phyloP scores from a whole-genome alignment of 2,797 vertebrate species.

The Paedocypris micromegethes region DNA sequence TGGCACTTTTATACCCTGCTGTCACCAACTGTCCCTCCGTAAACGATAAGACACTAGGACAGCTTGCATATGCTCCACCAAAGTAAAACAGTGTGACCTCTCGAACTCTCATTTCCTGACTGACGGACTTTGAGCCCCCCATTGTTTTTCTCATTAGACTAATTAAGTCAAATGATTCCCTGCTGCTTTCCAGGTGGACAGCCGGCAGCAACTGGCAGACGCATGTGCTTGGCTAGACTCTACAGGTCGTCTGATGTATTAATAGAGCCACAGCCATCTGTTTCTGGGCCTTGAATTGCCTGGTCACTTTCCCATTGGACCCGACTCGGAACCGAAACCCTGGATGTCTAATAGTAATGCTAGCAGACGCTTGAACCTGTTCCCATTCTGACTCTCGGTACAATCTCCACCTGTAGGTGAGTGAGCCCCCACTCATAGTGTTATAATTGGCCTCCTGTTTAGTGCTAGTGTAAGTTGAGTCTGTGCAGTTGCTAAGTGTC shows the following conservation, averaged over 20 bases:
- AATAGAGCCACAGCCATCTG: slow-evolving; percentile 44
- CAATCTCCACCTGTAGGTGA: slow-evolving; percentile 15
- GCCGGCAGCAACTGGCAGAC: slow-evolving; percentile 45
- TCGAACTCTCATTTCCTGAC: slow-evolving; percentile 50
- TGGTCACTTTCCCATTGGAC: slow-evolving; percentile 30
- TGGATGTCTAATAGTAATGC: slow-evolving; percentile 32
- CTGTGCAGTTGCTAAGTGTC: slow-evolving; percentile 63
- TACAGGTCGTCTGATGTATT: slow-evolving; percentile 42
- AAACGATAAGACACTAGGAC: slow-evolving; percentile 42
- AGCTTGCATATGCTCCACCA: slow-evolving; percentile 11
- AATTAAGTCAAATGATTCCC: slow-evolving; percentile 59
- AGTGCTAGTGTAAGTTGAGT: slow-evolving; percentile 53
- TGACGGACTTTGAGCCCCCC: slow-evolving; percentile 58
- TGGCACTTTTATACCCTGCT: slow-evolving; percentile 3
- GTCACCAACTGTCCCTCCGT: not conserved
- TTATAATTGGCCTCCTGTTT: slow-evolving; percentile 49
- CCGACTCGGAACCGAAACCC: slow-evolving; percentile 9
- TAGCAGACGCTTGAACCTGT: slow-evolving; percentile 34
- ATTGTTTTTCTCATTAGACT: slow-evolving; percentile 60
- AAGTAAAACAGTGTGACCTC: slow-evolving; percentile 19
- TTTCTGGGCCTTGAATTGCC: slow-evolving; percentile 32
- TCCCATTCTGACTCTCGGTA: slow-evolving; percentile 7
- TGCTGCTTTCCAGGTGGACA: slow-evolving; percentile 50
- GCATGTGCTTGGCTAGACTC: slow-evolving; percentile 27
- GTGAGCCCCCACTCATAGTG: slow-evolving; percentile 10